Conservation (phyloP, 2,113 vertebrate species). For the Brachyhypopomus occidentalis region DNA sequence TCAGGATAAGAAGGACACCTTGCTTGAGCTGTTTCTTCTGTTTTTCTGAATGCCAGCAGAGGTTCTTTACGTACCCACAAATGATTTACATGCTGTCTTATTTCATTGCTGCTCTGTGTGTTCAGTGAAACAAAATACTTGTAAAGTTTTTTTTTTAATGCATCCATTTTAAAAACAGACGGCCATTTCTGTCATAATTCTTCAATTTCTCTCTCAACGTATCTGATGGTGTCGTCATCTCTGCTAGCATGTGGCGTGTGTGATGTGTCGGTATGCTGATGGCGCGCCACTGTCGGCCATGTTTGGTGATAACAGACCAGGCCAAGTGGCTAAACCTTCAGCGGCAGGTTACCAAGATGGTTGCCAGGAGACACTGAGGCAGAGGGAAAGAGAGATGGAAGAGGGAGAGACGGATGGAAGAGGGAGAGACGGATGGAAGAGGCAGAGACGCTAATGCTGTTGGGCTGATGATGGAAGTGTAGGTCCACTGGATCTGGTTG, state of each 20-base stretch:
- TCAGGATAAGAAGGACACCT: background rate
- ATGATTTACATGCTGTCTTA: background rate
- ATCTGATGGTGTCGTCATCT: background rate
- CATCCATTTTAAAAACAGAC: background rate
- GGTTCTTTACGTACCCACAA: background rate
- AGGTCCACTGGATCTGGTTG: too few species aligned
- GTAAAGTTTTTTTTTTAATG: background rate
- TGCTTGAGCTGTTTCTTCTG: background rate
- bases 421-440: background rate
- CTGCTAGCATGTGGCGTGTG: background rate
- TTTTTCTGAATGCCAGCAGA: background rate
- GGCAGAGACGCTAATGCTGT: background rate
- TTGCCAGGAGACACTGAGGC: background rate
- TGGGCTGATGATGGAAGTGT: too few species aligned
- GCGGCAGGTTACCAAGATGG: background rate
- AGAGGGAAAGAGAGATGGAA: background rate
- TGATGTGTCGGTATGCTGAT: background rate
- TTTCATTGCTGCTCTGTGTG: background rate
- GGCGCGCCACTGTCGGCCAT: too few species aligned
- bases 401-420: too few species aligned
- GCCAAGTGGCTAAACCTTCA: constrained; percentile 12
- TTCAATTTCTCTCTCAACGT: background rate
- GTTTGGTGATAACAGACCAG: too few species aligned
- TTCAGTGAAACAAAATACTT: too few species aligned
- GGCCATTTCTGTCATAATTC: background rate